Evolutionary conservation across 2,888 invertebrate genomes (phyloP).

Genomic region (Lumbricus terrestris): DNA sequence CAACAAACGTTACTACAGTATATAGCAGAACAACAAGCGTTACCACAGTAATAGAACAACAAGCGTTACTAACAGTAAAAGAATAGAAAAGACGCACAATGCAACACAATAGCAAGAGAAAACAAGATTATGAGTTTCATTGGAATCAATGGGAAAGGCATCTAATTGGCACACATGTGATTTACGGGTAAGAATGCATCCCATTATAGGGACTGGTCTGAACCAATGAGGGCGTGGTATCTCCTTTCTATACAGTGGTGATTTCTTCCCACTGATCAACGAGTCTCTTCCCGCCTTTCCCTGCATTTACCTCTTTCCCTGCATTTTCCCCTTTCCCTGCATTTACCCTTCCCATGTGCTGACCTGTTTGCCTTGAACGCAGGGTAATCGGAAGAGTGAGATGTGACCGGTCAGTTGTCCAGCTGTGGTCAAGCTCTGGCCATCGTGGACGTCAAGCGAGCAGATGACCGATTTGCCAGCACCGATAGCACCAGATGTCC

Average conservation of each 20-base stretch:
- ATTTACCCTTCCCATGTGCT: background rate
- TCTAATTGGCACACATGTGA: background rate
- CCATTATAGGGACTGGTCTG: too few relatives aligned
- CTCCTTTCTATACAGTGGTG: too few relatives aligned
- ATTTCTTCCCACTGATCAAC: background rate
- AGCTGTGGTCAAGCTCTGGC: background rate
- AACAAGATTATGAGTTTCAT: background rate
- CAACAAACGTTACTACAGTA: too few relatives aligned
- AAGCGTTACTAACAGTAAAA: too few relatives aligned
- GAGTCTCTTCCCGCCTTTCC: background rate
- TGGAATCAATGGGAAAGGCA: background rate
- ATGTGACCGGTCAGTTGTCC: background rate
- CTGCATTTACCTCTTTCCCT: too few relatives aligned
- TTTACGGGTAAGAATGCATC: too few relatives aligned
- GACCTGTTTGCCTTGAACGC: conserved; percentile 7
- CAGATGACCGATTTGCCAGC: background rate
- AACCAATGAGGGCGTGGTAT: too few relatives aligned
- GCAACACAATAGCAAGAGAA: too few relatives aligned
- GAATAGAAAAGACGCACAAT: too few relatives aligned
- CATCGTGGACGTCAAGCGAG: background rate
- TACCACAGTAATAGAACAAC: too few relatives aligned
- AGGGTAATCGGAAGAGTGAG: background rate
- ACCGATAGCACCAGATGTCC: background rate
- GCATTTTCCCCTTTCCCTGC: too few relatives aligned
- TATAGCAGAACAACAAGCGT: too few relatives aligned